Base-by-base conservation (phyloP, 2,888 invertebrate species). In the Onthophagus sagittarius region DNA sequence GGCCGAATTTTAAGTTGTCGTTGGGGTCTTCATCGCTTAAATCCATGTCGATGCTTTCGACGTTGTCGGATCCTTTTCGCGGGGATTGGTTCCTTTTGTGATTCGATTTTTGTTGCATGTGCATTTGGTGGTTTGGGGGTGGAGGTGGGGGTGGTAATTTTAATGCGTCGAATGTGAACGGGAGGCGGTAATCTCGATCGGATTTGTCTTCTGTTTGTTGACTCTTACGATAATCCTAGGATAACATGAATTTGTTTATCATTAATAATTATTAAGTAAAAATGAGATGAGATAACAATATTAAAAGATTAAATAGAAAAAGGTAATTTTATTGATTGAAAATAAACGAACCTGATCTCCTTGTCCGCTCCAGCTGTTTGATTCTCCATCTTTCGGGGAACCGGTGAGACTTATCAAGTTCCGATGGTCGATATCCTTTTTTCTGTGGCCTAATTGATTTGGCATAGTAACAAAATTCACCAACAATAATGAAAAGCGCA, bases 31-130 rank as follows among this genome's bases (percentile, higher is more conserved):
- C 95, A 79, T 95, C 95, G 9, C 94, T 94, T 82, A 95, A 88
- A 77, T 95, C 95, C 94, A 95, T 95, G 78, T 95, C 95, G 74
- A 94, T 92, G 81, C 91, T 93, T 81, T 93, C 93, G 2, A 93
- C 91, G 81, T 92, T 94, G 80, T 94, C 94, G 9, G 89, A 84
- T 77, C 70, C 77, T 74, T 79, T 80, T 31, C 79, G 76, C 14
- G 77, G 75, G 3, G 79, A 78, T 4, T 72, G 39, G 9, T 77
- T 63, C 71, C 71, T 77, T 76, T 78, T 76, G 13, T 23, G 15
- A 72, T 76, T 11, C 76, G 74, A 15, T 63, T 72, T 74, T 32
- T 64, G 67, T 3, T 23, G 23, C 23, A 23, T 23, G 2, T 23
- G 23, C 3, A 23, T 23, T 23, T 71, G 32, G 33, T 75, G 71